Base-by-base conservation (phyloP, 1,140 invertebrate genomes). In the Lasaia peninsularis region DNA sequence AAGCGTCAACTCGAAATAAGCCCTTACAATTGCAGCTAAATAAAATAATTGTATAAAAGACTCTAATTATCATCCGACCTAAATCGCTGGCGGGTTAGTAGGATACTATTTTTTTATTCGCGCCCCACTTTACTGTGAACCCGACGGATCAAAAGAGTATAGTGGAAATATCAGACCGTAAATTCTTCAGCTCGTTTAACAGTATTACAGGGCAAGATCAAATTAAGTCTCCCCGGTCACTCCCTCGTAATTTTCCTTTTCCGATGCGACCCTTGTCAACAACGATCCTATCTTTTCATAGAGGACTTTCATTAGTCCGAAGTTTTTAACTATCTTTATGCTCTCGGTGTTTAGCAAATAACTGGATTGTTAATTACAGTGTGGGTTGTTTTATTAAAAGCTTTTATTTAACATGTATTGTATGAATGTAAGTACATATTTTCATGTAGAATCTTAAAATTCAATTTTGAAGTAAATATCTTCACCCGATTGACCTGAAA, bases 171-270 rank as follows among this genome's bases (percentile, higher is more conserved):
- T 71, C 61, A 58, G 63, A 65, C 52, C 64, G 61, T 71, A 66
- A 72, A 75, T 70, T 66, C 65, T 64, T 64, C 60, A 70, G 65
- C 64, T 68, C 69, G 65, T 74, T 72, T 71, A 75, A 73, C 63
- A 72, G 57, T 70, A 75, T 73, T 77, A 75, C 65, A 56, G 65
- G 50, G 74, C 54, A 71, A 80, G 78, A 80, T 80, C 65, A 77
- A 80, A 83, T 80, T 75, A 74, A 80, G 72, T 71, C 65, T 71
- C 53, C 57, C 44, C 63, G 71, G 73, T 75, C 73, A 77, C 75
- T 76, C 82, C 80, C 69, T 62, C 63, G 70, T 73, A 83, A 83
- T 85, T 83, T 78, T 77, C 76, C 69, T 73, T 73, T 75, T 73
- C 62, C 74, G 55, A 52, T 58, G 51, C 52, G 77, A 86, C 80